A percentile compares a stretch with the other conserved stretches of the same genome.
phyloP scores from a whole-genome alignment of 2,797 vertebrate genomes.

The Thripadectes ignobilis region DNA sequence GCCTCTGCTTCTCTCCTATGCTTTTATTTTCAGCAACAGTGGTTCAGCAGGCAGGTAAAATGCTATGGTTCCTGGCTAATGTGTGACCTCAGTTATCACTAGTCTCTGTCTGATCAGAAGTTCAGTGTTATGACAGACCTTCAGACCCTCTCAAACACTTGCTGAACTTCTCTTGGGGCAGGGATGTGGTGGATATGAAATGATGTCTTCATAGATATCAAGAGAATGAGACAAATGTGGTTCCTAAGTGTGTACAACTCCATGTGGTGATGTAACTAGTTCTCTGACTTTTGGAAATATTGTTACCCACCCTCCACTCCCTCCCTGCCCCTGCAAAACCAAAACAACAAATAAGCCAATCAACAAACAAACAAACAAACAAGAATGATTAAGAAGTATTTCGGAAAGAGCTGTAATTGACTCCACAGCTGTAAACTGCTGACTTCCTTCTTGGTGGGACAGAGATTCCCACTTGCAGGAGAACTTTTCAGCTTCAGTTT shows the following conservation, averaged over 20 bases:
- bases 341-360: not conserved
- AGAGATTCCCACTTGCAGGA: not conserved
- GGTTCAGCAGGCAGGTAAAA: not conserved
- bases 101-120: not conserved
- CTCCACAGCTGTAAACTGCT: not conserved
- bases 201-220: not conserved
- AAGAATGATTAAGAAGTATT: not conserved
- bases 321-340: not conserved
- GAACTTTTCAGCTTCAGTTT: too few species aligned
- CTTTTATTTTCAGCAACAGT: not conserved
- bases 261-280: not conserved
- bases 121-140: not conserved
- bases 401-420: not conserved
- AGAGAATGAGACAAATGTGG: not conserved
- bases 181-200: not conserved
- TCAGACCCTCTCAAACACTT: not conserved
- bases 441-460: not conserved
- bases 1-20: not conserved
- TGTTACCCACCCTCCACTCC: not conserved
- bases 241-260: not conserved
- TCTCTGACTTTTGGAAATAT: not conserved
- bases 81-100: not conserved
- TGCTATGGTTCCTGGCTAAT: not conserved
- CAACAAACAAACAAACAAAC: not conserved
- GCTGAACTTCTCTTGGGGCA: not conserved